Percentiles rank a stretch among this genome's conserved stretches.
Conservation (phyloP, 2,888 invertebrate species). For the Drosophila austrosaltans region DNA sequence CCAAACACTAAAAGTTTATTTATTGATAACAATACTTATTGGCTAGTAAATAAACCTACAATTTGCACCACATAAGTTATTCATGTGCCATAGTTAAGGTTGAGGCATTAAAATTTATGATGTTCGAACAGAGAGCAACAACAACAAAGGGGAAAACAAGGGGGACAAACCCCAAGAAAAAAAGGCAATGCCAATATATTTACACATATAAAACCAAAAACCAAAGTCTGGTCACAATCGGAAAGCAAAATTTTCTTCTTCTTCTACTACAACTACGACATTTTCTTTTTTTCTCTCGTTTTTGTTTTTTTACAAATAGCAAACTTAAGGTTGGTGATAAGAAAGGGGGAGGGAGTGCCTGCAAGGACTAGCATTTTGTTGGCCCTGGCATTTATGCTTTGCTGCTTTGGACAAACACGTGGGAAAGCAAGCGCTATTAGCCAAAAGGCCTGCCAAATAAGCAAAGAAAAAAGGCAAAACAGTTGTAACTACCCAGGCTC, state of each 20-base stretch:
- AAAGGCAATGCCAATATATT: neutral
- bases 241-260: slow-evolving; percentile 2
- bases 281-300: neutral
- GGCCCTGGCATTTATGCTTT: slow-evolving; percentile 53
- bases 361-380: slow-evolving; percentile 11
- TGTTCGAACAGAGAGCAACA: slow-evolving; percentile 42
- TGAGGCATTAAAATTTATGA: slow-evolving; percentile 17
- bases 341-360: neutral
- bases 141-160: neutral
- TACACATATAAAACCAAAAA: slow-evolving; percentile 6
- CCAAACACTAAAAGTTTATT: slow-evolving; percentile 13
- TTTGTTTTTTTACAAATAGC: neutral
- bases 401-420: slow-evolving; percentile 55
- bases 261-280: neutral
- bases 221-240: slow-evolving; percentile 15
- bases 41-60: slow-evolving; percentile 24
- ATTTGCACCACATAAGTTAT: slow-evolving; percentile 69
- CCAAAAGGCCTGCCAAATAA: slow-evolving; percentile 66
- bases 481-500: slow-evolving; percentile 38
- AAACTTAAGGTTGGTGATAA: neutral
- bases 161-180: slow-evolving; percentile 9
- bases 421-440: slow-evolving; percentile 54
- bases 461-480: slow-evolving; percentile 42
- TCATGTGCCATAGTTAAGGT: slow-evolving; percentile 60
- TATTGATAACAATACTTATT: slow-evolving; percentile 13